Evolutionary conservation across 2,113 vertebrate species (phyloP).

Genomic region (Pomatostomus ruficeps): DNA sequence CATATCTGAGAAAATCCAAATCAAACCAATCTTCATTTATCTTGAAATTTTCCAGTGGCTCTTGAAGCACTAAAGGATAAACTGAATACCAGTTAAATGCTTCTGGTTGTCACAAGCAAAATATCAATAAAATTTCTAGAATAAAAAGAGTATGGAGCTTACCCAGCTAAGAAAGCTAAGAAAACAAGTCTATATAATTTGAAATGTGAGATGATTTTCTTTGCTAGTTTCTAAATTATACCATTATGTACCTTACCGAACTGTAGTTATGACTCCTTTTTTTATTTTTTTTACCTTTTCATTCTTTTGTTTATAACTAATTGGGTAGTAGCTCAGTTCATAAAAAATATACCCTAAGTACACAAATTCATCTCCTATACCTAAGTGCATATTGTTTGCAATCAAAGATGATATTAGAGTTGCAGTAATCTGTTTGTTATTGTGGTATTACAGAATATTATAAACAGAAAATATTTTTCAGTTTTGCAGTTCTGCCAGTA

Average conservation of each 20-base stretch:
- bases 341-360: background rate
- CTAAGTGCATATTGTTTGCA: background rate
- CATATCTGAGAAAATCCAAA: background rate
- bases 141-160: background rate
- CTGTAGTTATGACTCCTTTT: background rate
- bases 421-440: background rate
- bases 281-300: background rate
- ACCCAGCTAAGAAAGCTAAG: background rate
- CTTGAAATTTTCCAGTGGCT: background rate
- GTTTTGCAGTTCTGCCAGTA: slow-evolving; percentile 26
- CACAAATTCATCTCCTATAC: background rate
- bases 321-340: background rate
- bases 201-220: background rate
- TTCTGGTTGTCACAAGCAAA: background rate
- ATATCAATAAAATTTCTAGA: background rate
- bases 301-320: background rate
- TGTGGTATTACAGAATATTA: background rate
- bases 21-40: background rate
- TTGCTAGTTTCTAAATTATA: background rate
- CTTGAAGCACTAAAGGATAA: background rate
- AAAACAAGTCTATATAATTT: background rate
- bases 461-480: background rate
- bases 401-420: background rate
- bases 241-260: background rate
- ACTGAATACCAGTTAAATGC: background rate